Base-by-base conservation (phyloP, 2,797 vertebrate species). In the Lycodopsis pacificus region DNA sequence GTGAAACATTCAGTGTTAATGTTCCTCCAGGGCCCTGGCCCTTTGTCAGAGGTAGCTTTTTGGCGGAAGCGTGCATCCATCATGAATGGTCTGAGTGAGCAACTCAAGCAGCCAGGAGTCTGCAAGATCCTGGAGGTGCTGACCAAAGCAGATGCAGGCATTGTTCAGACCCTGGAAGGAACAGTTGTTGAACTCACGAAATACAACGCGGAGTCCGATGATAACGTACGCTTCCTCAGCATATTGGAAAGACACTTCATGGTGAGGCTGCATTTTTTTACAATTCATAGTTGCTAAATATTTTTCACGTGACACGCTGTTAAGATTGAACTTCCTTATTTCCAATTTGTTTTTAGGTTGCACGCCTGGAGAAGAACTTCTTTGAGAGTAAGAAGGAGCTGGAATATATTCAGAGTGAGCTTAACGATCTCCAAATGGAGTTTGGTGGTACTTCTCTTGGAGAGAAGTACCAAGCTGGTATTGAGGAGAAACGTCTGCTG, bases 291-390 rank as follows among this genome's bases (percentile, higher is more conserved):
- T 72, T 74, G 19, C 8, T 49, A 12, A 66, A 61, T 48, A 36
- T 65, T 57, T 10, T 64, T 59, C 6, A 25, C 11, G 58, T 2
- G 7, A n/a, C 30, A 8, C 19, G 8, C 17, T 53, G 22, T 66
- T 56, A 25, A 25, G 25, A 25, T 25, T 25, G 25, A 25, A 25
- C 25, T 12, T n/a, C 0, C 3, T 17, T 48, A 25, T 63, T 73
- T 57, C 4, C 3, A 49, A 20, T 53, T 7, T 71, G 49, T 63
- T 65, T 83, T 59, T 62, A 99, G 98, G 96, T 99, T 82, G 97
- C 97, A 64, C 95, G 91, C 65, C 89, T 99, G 36, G 98, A 98
- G 84, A 95, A 92, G 83, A 97, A 97, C 86, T 99, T 96, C 66
- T 95, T 93, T 86, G 92, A 96, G 79, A 98, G 96, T 73, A 97